phyloP scores from a whole-genome alignment of 2,797 vertebrate species.

The Cirrhinus mrigala region DNA sequence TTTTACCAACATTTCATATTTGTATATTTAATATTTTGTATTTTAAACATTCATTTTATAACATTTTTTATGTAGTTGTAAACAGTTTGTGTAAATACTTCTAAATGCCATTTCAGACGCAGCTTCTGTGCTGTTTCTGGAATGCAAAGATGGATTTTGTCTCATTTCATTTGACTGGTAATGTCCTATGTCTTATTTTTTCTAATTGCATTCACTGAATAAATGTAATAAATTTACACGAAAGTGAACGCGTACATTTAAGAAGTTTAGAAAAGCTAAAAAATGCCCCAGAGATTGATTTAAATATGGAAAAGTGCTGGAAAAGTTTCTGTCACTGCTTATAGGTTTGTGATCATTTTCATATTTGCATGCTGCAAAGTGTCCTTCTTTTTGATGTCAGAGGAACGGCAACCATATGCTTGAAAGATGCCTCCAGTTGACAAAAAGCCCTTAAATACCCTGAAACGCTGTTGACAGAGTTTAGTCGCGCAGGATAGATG shows the following conservation, averaged over 20 bases:
- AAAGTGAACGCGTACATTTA: neutral
- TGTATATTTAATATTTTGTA: too few species aligned
- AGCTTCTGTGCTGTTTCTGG: too few species aligned
- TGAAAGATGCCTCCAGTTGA: slow-evolving; percentile 34
- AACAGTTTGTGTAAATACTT: too few species aligned
- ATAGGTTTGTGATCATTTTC: neutral
- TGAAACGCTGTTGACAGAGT: slow-evolving; percentile 54
- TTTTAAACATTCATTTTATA: too few species aligned
- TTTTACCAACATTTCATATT: too few species aligned
- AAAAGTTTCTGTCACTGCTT: neutral
- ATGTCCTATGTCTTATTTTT: neutral
- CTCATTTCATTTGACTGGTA: neutral
- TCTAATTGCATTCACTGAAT: neutral
- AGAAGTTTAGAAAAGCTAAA: neutral
- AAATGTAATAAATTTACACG: neutral
- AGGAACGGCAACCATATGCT: neutral
- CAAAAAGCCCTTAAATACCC: slow-evolving; percentile 46
- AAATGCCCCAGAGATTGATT: too few species aligned
- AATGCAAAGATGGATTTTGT: too few species aligned
- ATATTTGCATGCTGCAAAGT: neutral
- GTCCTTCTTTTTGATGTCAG: neutral
- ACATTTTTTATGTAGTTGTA: neutral
- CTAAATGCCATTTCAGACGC: too few species aligned
- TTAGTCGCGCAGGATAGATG: slow-evolving; percentile 61
- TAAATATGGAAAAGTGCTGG: too few species aligned